These are phyloP conservation scores for Plotosus lineatus DNA, from an alignment of 2,113 vertebrate genomes.

Conservation along the genomic window DNA sequence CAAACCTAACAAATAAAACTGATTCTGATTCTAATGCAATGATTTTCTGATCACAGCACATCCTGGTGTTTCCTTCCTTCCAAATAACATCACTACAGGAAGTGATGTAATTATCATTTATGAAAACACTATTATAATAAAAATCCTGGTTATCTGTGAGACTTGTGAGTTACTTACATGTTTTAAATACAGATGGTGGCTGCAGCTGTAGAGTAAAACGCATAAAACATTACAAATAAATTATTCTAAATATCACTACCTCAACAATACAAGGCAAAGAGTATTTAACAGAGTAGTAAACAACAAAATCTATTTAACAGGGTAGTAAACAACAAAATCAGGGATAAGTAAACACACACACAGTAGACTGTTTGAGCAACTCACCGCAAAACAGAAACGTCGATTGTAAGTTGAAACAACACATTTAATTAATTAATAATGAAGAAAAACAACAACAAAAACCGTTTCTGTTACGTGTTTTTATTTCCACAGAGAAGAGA, in stretches of 20 bases:
- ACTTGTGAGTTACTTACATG: constrained; percentile 15
- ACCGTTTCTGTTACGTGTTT: background rate
- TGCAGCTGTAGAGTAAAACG: background rate
- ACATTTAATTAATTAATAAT: background rate
- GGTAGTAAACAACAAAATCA: background rate
- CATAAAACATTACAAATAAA: background rate
- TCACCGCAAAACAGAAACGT: background rate
- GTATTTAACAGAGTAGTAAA: background rate
- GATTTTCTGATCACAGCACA: background rate
- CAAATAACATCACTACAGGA: background rate
- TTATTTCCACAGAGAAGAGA: background rate
- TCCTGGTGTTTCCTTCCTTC: background rate
- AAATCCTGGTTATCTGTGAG: background rate
- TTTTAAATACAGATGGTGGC: background rate
- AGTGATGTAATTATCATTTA: background rate
- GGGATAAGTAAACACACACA: background rate
- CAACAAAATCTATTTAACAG: background rate
- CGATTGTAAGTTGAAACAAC: background rate
- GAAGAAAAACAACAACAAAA: no score
- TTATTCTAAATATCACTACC: no score
- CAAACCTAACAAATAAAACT: no score
- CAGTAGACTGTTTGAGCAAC: background rate
- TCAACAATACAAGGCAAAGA: background rate
- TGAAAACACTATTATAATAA: background rate
- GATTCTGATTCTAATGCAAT: no score